A percentile compares a stretch with the other conserved stretches of the same genome.
Conservation (phyloP, 2,888 invertebrate species). For the Clunio marinus region DNA sequence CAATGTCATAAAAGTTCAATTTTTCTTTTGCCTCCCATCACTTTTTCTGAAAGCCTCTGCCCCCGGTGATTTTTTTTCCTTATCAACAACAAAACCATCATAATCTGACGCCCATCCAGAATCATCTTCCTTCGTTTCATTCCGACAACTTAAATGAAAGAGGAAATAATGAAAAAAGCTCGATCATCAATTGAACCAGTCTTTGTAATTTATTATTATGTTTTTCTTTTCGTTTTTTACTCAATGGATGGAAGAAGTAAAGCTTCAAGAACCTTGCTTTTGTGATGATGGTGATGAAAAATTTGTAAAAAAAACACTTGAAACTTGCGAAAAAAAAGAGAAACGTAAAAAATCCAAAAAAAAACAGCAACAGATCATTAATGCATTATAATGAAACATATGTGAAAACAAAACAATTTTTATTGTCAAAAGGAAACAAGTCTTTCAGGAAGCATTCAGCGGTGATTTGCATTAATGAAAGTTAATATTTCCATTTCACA, state of each 20-base stretch:
- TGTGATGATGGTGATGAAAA: neutral
- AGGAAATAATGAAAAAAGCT: too few species aligned
- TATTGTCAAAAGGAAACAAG: too few species aligned
- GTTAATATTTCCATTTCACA: too few species aligned
- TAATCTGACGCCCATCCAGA: neutral
- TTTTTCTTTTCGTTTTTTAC: neutral
- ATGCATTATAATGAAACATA: conserved; percentile 25
- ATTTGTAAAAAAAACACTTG: conserved; percentile 9
- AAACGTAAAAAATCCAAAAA: neutral
- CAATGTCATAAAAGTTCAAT: conserved; percentile 36
- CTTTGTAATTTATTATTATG: conserved; percentile 17
- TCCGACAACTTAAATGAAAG: too few species aligned
- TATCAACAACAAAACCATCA: neutral
- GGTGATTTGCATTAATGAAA: too few species aligned
- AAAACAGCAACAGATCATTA: neutral
- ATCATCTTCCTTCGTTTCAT: neutral
- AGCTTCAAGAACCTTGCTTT: neutral
- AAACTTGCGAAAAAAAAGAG: neutral
- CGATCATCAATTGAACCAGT: neutral
- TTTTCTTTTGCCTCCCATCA: neutral
- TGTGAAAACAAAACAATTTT: too few species aligned
- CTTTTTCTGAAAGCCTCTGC: neutral
- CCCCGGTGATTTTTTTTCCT: neutral
- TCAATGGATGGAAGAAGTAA: neutral
- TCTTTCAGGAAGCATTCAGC: too few species aligned